Evolutionary conservation across 2,888 invertebrate genomes (phyloP).

Genomic region (Drosophila mimica): DNA sequence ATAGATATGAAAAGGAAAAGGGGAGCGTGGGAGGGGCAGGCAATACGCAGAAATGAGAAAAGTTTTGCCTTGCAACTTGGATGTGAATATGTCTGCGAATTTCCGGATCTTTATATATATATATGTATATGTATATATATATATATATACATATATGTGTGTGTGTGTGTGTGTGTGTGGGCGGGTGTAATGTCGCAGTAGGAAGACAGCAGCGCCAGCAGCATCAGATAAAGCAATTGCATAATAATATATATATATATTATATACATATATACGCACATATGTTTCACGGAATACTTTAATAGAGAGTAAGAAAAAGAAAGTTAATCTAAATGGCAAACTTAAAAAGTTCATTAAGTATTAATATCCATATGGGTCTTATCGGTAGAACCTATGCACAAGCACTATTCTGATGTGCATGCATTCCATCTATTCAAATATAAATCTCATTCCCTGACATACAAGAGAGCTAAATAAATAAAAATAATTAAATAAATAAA

Average conservation of each 20-base stretch:
- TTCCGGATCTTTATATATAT: constrained; percentile 21
- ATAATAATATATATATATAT: background rate
- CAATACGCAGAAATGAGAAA: constrained; percentile 64
- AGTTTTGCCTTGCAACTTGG: constrained; percentile 51
- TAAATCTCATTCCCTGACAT: background rate
- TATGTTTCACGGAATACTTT: background rate
- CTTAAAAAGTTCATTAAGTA: background rate
- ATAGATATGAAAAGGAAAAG: constrained; percentile 20
- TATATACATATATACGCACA: background rate
- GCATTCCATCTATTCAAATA: background rate
- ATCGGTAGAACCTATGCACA: background rate
- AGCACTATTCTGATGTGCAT: background rate
- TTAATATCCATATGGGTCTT: background rate
- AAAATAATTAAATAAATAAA: background rate
- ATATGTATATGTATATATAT: background rate
- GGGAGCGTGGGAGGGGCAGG: constrained; percentile 16
- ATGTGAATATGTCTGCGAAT: constrained; percentile 33
- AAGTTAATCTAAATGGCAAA: background rate
- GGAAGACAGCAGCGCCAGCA: background rate
- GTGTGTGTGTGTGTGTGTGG: background rate
- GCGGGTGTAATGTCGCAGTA: background rate
- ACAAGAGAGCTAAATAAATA: background rate
- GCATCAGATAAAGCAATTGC: background rate
- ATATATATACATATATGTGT: background rate
- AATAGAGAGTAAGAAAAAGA: background rate